Percentiles rank a stretch among this genome's conserved stretches.
These are phyloP conservation scores for Sternotherus odoratus DNA, from an alignment of 2,797 vertebrate species.

Conservation along the genomic window DNA sequence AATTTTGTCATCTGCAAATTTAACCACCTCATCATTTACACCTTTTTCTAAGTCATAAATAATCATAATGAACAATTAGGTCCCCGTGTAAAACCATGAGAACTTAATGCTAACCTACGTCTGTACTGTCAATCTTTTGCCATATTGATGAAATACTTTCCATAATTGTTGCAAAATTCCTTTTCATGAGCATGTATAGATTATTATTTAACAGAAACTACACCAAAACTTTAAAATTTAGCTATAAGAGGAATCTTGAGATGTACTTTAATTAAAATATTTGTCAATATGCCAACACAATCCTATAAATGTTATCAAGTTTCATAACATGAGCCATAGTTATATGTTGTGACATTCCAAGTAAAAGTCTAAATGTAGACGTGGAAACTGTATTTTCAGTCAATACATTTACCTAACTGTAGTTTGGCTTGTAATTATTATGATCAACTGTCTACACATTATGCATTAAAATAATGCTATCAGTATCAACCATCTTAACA, in stretches of 20 bases:
- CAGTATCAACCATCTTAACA: neutral
- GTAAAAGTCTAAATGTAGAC: neutral
- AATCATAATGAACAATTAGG: neutral
- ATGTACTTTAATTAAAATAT: neutral
- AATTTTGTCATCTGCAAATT: conserved; percentile 2
- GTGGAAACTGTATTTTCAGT: neutral
- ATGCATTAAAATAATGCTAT: neutral
- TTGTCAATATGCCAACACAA: neutral
- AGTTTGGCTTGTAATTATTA: neutral
- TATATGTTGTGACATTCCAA: neutral
- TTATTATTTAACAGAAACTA: neutral
- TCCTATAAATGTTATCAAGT: neutral
- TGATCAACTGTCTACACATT: neutral
- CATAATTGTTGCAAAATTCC: too few species aligned
- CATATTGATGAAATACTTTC: too few species aligned
- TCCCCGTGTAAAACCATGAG: neutral
- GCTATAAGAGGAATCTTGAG: neutral
- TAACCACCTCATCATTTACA: neutral
- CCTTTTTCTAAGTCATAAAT: neutral
- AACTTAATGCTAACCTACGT: neutral
- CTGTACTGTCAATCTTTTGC: neutral
- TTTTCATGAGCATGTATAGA: neutral
- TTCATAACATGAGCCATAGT: neutral
- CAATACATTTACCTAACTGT: neutral
- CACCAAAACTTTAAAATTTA: neutral